These are phyloP conservation scores for Burhinus bistriatus DNA, from an alignment of 2,113 vertebrate genomes.

Conservation along the genomic window DNA sequence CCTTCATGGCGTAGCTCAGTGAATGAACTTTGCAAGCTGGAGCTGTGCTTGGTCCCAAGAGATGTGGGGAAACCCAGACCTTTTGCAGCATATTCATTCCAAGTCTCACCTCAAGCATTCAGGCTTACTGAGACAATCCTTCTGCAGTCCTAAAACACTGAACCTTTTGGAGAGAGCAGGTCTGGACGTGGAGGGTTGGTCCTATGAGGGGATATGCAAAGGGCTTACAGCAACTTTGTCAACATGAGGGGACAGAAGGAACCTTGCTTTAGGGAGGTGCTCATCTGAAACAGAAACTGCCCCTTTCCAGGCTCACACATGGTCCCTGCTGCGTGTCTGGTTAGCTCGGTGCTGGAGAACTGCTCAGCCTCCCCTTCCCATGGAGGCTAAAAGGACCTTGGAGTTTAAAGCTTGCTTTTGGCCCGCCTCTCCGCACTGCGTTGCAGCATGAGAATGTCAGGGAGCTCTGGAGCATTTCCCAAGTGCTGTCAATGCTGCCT, in stretches of 20 bases:
- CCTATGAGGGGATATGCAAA: background rate
- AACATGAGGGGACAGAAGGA: background rate
- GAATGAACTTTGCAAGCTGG: background rate
- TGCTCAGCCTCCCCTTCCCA: background rate
- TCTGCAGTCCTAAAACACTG: background rate
- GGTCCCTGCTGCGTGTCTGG: rapidly evolving
- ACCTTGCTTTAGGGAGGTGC: background rate
- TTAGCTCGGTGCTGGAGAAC: background rate
- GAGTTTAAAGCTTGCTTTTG: background rate
- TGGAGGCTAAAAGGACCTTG: background rate
- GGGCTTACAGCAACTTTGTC: background rate
- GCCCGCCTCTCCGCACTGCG: background rate
- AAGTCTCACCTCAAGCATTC: background rate
- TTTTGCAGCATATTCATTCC: background rate
- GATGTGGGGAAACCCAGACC: background rate
- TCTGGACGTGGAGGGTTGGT: background rate
- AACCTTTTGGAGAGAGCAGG: background rate
- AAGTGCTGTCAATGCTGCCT: background rate
- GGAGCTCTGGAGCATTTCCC: background rate
- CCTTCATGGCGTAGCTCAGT: background rate
- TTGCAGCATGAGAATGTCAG: rapidly evolving
- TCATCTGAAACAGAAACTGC: background rate
- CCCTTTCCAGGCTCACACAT: background rate
- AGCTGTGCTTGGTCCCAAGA: background rate
- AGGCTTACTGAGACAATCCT: background rate